Percentiles rank a stretch among this genome's conserved stretches.
Evolutionary conservation across 2,888 invertebrate genomes (phyloP).

Genomic region (Zeuzera pyrina): DNA sequence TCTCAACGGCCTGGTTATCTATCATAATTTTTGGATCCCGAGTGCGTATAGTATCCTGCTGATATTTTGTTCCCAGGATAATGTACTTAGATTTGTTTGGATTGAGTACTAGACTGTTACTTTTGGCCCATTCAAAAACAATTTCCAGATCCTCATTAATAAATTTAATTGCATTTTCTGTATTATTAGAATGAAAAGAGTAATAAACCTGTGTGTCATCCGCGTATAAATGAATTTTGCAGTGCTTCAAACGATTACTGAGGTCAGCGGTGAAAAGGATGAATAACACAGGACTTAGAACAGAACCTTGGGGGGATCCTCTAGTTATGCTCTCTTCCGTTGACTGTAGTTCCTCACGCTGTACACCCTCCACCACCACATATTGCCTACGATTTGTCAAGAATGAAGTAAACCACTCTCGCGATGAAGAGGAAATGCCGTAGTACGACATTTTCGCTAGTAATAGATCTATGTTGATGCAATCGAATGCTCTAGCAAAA

Average conservation of each 20-base stretch:
- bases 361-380: not conserved
- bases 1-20: too few relatives aligned
- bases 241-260: not conserved
- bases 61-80: too few relatives aligned
- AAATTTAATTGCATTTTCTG: too few relatives aligned
- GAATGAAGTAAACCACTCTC: not conserved
- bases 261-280: not conserved
- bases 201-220: not conserved
- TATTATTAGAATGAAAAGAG: too few relatives aligned
- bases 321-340: not conserved
- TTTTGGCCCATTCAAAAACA: too few relatives aligned
- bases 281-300: not conserved
- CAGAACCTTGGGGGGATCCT: not conserved
- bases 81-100: too few relatives aligned
- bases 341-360: not conserved
- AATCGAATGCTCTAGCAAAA: not conserved
- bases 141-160: too few relatives aligned
- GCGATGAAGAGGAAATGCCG: not conserved
- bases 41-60: too few relatives aligned
- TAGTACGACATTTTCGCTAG: not conserved
- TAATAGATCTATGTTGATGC: not conserved
- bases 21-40: too few relatives aligned
- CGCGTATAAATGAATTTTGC: not conserved
- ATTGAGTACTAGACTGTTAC: too few relatives aligned
- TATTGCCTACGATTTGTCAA: not conserved